Base-by-base conservation (phyloP, 1,140 invertebrate genomes). In the Conus betulinus region DNA sequence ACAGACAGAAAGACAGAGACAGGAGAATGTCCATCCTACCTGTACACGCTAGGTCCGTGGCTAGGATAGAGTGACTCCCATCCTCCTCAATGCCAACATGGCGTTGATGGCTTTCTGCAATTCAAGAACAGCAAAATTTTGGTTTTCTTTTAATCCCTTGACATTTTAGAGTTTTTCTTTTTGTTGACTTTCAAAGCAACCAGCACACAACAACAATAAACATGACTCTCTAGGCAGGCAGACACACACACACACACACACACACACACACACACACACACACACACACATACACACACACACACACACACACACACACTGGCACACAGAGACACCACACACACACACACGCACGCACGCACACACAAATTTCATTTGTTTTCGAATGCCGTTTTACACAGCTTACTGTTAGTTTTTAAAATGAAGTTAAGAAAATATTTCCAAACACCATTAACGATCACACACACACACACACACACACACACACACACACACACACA, bases 21-120 rank as follows among this genome's bases (percentile, higher is more conserved):
- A 82, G 23, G n/a, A 25, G 27, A 2, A 5, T 20, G 5, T 13
- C 10, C 10, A 55, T 63, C 51, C 67, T 25, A 85, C 71, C 55
- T 82, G 67, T 71, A 4, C 67, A 23, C 6, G 10, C 67, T 71
- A 71, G 25, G 25, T n/a, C 27, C 20, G 53, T 57, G 55, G 74
- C 78, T 90, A 91, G 11, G 89, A 87, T n/a, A 90, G 79, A 3
- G 89, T 91, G 11, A 94, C 93, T n/a, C 93, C 93, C 93, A 93
- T 93, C 84, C 93, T 88, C 78, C 92, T 93, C 27, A 94, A 76
- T 25, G 93, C 93, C 27, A 94, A 81, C 93, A 94, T 94, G 5
- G 93, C 93, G 88, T 94, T 94, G 6, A 93, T 93, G 5, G 93
- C 93, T 91, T 93, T 94, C 92, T 94, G 90, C 7, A 91, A 78